Conservation (phyloP, 2,888 invertebrate species). For the Oscheius sp. region DNA sequence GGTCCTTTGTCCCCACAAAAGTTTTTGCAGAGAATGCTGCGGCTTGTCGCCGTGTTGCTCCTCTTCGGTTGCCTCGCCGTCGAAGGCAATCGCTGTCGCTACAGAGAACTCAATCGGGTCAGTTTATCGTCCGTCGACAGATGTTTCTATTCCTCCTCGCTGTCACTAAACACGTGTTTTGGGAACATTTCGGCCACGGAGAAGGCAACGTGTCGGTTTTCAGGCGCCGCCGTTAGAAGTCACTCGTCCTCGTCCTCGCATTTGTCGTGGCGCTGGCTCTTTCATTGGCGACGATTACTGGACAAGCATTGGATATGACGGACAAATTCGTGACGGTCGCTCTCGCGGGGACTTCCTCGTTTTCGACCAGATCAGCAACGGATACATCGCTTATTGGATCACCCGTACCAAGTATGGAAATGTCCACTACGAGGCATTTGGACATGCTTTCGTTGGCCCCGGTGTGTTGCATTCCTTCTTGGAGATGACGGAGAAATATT, state of each 20-base stretch:
- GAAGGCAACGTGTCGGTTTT: not conserved
- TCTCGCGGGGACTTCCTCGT: constrained; percentile 53
- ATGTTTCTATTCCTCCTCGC: not conserved
- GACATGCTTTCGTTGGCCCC: constrained; percentile 50
- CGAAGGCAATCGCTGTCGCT: constrained; percentile 27
- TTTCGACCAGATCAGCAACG: constrained; percentile 48
- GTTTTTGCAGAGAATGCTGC: not conserved
- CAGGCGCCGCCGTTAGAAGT: constrained; percentile 5
- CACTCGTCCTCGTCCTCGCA: constrained; percentile 28
- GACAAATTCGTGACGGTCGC: constrained; percentile 48
- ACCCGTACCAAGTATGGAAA: constrained; percentile 50
- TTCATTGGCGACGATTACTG: constrained; percentile 63
- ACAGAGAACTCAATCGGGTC: constrained; percentile 7
- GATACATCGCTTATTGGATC: constrained; percentile 61
- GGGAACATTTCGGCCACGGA: not conserved
- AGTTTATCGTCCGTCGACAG: not conserved
- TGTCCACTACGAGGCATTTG: constrained; percentile 60
- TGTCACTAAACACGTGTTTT: constrained; percentile 1
- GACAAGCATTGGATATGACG: constrained; percentile 61
- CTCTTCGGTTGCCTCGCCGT: constrained; percentile 3
- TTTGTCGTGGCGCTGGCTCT: constrained; percentile 26
- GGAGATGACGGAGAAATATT: not conserved
- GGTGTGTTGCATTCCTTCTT: constrained; percentile 12
- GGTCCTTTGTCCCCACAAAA: not conserved
- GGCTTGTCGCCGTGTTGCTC: constrained; percentile 1